phyloP scores from a whole-genome alignment of 2,797 vertebrate genomes.

The Betta splendens region DNA sequence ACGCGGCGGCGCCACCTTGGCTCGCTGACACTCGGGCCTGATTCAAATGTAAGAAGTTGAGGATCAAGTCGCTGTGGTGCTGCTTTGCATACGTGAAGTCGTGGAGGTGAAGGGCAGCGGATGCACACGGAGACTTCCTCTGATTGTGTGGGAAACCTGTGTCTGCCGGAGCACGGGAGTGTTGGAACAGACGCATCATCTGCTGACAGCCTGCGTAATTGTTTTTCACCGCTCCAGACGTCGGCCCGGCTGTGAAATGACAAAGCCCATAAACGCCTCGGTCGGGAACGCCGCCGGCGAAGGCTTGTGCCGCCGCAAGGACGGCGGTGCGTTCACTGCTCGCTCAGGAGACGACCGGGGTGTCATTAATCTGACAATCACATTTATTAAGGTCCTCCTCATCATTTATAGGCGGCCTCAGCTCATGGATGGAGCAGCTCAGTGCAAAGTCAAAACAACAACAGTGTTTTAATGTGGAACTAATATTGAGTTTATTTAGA shows the following conservation, averaged over 20 bases:
- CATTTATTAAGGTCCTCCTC: not conserved
- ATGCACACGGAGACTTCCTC: constrained; percentile 2
- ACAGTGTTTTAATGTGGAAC: too few species aligned
- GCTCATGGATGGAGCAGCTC: not conserved
- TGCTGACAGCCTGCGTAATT: constrained; percentile 71
- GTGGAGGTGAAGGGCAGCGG: constrained; percentile 15
- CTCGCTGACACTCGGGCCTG: constrained; percentile 16
- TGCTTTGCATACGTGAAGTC: constrained; percentile 41
- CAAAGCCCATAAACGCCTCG: constrained; percentile 59
- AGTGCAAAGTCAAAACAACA: not conserved
- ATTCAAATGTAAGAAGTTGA: constrained; percentile 42
- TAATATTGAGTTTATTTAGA: too few species aligned
- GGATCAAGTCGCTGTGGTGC: constrained; percentile 31
- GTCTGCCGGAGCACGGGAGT: constrained; percentile 49
- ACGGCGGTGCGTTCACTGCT: constrained; percentile 4
- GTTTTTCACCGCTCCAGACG: constrained; percentile 66
- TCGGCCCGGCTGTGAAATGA: constrained; percentile 63
- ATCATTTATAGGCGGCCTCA: not conserved
- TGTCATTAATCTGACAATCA: constrained; percentile 13
- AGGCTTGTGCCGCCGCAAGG: constrained; percentile 13
- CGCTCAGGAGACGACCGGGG: constrained; percentile 2
- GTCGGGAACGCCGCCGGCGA: constrained; percentile 39
- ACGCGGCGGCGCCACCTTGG: constrained; percentile 22
- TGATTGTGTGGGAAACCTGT: constrained; percentile 40
- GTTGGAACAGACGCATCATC: constrained; percentile 44